Base-by-base conservation (phyloP, 2,797 vertebrate genomes). In the Catostomus latipinnis region DNA sequence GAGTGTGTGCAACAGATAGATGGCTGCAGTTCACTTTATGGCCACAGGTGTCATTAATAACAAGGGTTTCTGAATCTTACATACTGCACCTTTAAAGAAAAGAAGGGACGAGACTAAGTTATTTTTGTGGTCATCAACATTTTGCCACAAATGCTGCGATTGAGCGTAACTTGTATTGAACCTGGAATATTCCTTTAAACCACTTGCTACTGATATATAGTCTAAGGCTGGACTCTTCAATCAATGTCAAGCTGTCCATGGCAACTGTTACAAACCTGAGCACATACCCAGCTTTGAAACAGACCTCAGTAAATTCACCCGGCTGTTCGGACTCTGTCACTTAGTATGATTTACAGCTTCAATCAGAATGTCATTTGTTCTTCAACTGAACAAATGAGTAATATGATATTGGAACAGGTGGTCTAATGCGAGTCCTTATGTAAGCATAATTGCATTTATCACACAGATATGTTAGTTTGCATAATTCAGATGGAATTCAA, bases 361-460 rank as follows among this genome's bases (percentile, higher is more conserved):
- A 14, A 22, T 54, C 62, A 71, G 73, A 86, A 75, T 76, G 54
- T 65, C 43, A 84, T 53, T 87, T 49, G 81, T 88, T 78, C 81
- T 65, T 75, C 78, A 60, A 85, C 73, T 69, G 63, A 86, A 83
- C 58, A 82, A 84, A 79, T 53, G 76, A 4, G 86, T 34, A 34
- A 34, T 85, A 85, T 18, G 84, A 91, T 91, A 83, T 82, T 74
- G 57, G 67, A 84, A 74, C 70, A 50, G 78, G 75, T 83, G 80
- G 84, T 4, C 1, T 63, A 79, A 79, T 45, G 61, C 18, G 76
- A 83, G 65, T 83, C 86, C 82, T 54, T 80, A 71, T 90, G 84
- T 86, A 69, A 87, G 80, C 86, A 85, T 91, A 91, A 94, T 92
- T 84, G 68, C 73, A 89, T 93, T 90, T 88, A 83, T 88, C 86